These are phyloP conservation scores for Macrotis lagotis DNA, from an alignment of 2,113 vertebrate genomes.

Conservation along the genomic window DNA sequence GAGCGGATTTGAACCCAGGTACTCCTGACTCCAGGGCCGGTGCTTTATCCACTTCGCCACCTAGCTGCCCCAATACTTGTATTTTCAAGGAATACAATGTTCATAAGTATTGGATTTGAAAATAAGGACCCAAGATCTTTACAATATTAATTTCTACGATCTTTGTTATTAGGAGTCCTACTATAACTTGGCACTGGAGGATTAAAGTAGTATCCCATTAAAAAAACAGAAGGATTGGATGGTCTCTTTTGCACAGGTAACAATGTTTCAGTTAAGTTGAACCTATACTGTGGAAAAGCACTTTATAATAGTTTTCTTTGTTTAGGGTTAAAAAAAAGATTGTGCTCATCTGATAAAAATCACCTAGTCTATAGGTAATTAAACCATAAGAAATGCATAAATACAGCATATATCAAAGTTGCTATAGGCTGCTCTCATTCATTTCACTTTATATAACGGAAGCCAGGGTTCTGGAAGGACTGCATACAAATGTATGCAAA, in stretches of 20 bases:
- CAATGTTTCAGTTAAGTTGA: background rate
- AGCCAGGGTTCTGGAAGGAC: slow-evolving; percentile 54
- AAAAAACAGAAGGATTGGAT: background rate
- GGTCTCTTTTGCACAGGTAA: background rate
- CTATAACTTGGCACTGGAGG: background rate
- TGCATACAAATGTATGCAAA: slow-evolving; percentile 69
- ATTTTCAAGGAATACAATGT: background rate
- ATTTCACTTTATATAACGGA: slow-evolving; percentile 48
- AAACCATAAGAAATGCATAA: background rate
- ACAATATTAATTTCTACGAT: background rate
- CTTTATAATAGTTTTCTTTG: background rate
- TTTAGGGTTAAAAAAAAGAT: background rate
- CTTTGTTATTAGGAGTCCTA: background rate
- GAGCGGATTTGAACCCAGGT: too few species aligned
- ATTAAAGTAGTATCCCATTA: background rate
- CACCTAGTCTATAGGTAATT: background rate
- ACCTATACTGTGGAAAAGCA: background rate
- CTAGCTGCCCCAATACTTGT: background rate
- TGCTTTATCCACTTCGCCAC: too few species aligned
- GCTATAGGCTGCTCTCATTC: slow-evolving; percentile 33
- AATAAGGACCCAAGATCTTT: background rate
- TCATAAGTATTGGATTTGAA: background rate
- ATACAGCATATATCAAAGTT: background rate
- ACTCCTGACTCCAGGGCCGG: too few species aligned
- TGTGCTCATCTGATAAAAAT: background rate